Conservation (phyloP, 2,888 invertebrate species). For the Saturnia japonica region DNA sequence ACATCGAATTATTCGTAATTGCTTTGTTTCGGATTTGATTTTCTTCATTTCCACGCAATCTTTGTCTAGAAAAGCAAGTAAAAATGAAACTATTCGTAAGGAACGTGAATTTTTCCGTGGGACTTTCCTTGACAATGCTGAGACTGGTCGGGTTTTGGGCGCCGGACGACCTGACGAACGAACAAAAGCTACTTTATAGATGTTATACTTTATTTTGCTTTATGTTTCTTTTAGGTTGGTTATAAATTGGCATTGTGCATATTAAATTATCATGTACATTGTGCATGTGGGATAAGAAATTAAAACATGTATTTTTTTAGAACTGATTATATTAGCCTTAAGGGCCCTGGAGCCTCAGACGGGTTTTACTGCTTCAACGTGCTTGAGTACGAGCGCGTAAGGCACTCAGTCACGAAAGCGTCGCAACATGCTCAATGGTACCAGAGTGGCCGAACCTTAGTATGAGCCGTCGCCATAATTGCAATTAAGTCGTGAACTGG, state of each 20-base stretch:
- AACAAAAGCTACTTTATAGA: conserved; percentile 46
- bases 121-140: conserved; percentile 57
- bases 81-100: conserved; percentile 54
- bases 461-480: too few relatives aligned
- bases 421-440: too few relatives aligned
- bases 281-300: not conserved
- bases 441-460: too few relatives aligned
- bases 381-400: too few relatives aligned
- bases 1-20: conserved; percentile 31
- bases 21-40: conserved; percentile 31
- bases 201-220: conserved; percentile 57
- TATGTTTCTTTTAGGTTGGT: conserved; percentile 68
- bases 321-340: too few relatives aligned
- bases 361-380: too few relatives aligned
- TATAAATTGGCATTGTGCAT: conserved; percentile 9
- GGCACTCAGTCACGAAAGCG: too few relatives aligned
- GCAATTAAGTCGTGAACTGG: too few relatives aligned
- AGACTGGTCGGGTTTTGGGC: conserved; percentile 68
- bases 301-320: too few relatives aligned
- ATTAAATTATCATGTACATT: too few relatives aligned
- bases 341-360: too few relatives aligned
- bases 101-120: conserved; percentile 56
- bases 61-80: not conserved
- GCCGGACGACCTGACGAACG: conserved; percentile 40
- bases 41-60: conserved; percentile 21